Conservation (phyloP, 1,140 invertebrate species). For the Augochlora pura region DNA sequence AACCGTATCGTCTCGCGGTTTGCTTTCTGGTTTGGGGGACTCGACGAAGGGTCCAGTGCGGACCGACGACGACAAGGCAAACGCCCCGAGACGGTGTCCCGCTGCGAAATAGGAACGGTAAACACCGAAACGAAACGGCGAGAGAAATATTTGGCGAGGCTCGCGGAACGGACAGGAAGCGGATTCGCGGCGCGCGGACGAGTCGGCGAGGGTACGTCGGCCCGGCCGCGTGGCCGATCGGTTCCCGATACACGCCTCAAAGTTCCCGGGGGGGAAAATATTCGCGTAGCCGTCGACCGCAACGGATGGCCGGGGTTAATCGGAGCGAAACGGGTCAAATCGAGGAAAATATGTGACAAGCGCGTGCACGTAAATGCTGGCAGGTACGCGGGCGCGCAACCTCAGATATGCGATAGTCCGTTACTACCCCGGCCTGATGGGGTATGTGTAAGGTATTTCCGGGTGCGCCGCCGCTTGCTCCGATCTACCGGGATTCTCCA, state of each 20-base stretch:
- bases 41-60: too few relatives aligned
- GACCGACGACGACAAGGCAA: background rate
- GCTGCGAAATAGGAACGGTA: background rate
- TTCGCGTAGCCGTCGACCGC: slow-evolving; percentile 3
- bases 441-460: slow-evolving; percentile 64
- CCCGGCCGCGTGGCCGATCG: background rate
- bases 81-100: background rate
- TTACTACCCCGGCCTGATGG: slow-evolving; percentile 36
- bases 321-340: slow-evolving; percentile 40
- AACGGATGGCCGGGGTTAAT: slow-evolving; percentile 22
- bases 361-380: slow-evolving; percentile 38
- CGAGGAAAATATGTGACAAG: slow-evolving; percentile 54
- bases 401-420: slow-evolving; percentile 60
- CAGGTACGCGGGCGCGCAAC: slow-evolving; percentile 47
- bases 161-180: background rate
- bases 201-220: background rate
- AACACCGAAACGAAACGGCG: background rate
- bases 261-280: slow-evolving; percentile 12
- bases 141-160: background rate
- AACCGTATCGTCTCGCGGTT: background rate
- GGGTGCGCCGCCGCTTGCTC: slow-evolving; percentile 5
- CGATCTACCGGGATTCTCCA: slow-evolving; percentile 59
- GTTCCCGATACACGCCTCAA: slow-evolving; percentile 22
- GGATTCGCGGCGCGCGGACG: background rate
- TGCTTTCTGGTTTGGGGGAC: background rate